phyloP scores from a whole-genome alignment of 2,888 invertebrate species.

The Griposia aprilina region DNA sequence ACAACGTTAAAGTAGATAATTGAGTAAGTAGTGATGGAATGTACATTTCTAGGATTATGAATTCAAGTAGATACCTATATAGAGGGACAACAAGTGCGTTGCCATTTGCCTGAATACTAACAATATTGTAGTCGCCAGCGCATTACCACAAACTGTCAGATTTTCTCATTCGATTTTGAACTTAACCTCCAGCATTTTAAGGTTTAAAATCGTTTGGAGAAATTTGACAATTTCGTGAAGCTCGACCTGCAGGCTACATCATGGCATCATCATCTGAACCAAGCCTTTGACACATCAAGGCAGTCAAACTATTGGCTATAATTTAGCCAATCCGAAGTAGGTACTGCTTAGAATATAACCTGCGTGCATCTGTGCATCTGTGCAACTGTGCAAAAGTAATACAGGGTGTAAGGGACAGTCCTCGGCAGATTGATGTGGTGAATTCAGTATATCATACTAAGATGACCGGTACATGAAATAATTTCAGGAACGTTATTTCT shows the following conservation, averaged over 20 bases:
- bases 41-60: neutral
- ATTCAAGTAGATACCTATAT: neutral
- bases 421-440: no score
- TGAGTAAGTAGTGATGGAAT: neutral
- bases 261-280: slow-evolving; percentile 19
- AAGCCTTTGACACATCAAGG: slow-evolving; percentile 12
- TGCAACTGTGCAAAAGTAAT: slow-evolving; percentile 19
- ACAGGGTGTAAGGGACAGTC: no score
- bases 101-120: neutral
- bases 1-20: neutral
- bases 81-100: neutral
- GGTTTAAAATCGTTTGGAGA: no score
- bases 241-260: no score
- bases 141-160: no score
- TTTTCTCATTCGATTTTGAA: no score
- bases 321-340: slow-evolving; percentile 8
- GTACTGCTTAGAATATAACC: slow-evolving; percentile 15
- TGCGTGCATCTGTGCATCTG: slow-evolving; percentile 52
- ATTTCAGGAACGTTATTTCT: no score
- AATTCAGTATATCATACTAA: no score
- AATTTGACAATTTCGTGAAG: no score
- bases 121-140: no score
- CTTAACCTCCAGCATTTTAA: no score
- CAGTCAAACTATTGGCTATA: slow-evolving; percentile 8
- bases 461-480: no score